A percentile compares a stretch with the other conserved stretches of the same genome.
phyloP scores from a whole-genome alignment of 1,140 invertebrate species.

The Lepeophtheirus salmonis region DNA sequence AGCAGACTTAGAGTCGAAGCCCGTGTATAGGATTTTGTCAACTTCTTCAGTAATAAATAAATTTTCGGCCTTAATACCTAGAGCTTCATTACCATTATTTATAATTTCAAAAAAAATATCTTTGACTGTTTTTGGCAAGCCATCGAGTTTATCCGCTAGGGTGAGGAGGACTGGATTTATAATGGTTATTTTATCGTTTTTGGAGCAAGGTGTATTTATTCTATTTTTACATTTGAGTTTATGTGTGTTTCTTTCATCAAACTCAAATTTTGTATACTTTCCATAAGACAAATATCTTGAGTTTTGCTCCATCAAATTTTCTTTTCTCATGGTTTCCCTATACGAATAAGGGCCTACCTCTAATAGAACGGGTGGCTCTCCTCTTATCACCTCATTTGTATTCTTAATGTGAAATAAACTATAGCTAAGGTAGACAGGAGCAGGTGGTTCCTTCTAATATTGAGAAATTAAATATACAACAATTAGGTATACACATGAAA shows the following conservation, averaged over 20 bases:
- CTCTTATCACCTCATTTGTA: slow-evolving; percentile 27
- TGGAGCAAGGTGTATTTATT: no score
- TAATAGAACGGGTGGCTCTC: slow-evolving; percentile 27
- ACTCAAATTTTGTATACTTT: slow-evolving; percentile 22
- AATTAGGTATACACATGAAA: background rate
- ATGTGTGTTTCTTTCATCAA: slow-evolving; percentile 22
- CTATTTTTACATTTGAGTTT: slow-evolving; percentile 14
- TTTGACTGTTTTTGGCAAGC: background rate
- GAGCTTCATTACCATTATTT: background rate
- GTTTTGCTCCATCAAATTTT: slow-evolving; percentile 21
- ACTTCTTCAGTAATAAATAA: background rate
- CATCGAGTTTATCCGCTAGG: slow-evolving; percentile 7
- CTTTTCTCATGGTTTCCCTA: slow-evolving; percentile 26
- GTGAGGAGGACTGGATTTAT: slow-evolving; percentile 24
- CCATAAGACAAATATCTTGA: slow-evolving; percentile 22
- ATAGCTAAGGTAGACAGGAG: slow-evolving; percentile 32
- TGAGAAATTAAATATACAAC: slow-evolving; percentile 21
- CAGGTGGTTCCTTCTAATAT: slow-evolving; percentile 29
- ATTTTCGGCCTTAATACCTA: background rate
- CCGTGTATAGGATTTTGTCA: background rate
- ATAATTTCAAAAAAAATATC: background rate
- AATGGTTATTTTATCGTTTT: slow-evolving; percentile 21
- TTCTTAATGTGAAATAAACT: slow-evolving; percentile 34
- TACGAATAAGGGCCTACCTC: slow-evolving; percentile 35
- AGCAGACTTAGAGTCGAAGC: background rate